Evolutionary conservation across 2,797 vertebrate species (phyloP).

Genomic region (Valencia hispanica): DNA sequence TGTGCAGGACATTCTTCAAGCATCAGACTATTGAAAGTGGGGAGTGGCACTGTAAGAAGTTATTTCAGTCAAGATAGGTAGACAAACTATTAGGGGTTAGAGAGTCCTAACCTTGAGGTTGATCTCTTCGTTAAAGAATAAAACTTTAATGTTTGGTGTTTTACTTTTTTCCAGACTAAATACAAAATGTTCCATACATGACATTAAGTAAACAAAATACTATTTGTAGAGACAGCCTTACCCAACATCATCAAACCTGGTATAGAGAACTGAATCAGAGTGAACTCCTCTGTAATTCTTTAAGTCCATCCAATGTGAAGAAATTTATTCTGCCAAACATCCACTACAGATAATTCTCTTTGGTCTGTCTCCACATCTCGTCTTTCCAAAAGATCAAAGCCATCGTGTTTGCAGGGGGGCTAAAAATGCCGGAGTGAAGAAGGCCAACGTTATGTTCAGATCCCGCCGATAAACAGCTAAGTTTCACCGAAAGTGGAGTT

Average conservation of each 20-base stretch:
- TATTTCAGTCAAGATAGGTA: too few species aligned
- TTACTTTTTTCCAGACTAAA: too few species aligned
- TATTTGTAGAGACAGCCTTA: constrained; percentile 52
- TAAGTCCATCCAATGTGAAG: constrained; percentile 29
- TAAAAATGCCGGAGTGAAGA: constrained; percentile 16
- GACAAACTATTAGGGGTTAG: too few species aligned
- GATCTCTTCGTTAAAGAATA: too few species aligned
- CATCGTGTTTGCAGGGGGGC: constrained; percentile 22
- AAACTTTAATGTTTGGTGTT: too few species aligned
- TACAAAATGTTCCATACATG: constrained; percentile 1
- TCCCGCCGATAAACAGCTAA: constrained; percentile 34
- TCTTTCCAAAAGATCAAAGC: constrained; percentile 66
- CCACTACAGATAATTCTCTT: constrained; percentile 57
- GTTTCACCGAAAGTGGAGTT: constrained; percentile 33
- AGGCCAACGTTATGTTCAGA: constrained; percentile 31
- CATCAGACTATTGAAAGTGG: too few species aligned
- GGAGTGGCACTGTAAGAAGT: too few species aligned
- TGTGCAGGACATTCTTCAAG: too few species aligned
- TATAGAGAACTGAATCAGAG: constrained; percentile 45
- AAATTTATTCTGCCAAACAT: constrained; percentile 38
- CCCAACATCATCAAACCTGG: constrained; percentile 68
- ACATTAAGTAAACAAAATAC: constrained; percentile 20
- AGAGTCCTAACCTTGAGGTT: too few species aligned
- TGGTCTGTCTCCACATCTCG: constrained; percentile 53
- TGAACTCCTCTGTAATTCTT: constrained; percentile 36